A percentile compares a stretch with the other conserved stretches of the same genome.
phyloP scores from a whole-genome alignment of 2,113 vertebrate genomes.

The Gymnocephalus cernua region DNA sequence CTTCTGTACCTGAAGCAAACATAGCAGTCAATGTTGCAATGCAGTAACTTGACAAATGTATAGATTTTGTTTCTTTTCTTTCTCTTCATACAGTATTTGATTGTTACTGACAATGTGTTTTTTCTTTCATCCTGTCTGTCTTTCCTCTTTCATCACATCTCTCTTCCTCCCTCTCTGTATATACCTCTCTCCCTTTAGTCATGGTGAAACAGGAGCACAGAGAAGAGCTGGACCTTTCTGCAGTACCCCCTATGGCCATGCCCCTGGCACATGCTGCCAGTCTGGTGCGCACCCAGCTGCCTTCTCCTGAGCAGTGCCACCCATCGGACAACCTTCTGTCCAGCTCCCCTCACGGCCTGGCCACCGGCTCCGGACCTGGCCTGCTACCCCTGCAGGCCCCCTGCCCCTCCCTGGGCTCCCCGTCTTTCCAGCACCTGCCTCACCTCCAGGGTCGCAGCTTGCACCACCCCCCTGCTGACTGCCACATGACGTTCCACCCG shows the following conservation, averaged over 20 bases:
- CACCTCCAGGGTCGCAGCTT: slow-evolving; percentile 90
- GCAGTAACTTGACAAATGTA: slow-evolving; percentile 18
- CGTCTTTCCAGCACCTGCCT: slow-evolving; percentile 90
- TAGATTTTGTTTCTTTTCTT: background rate
- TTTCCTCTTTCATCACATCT: slow-evolving; percentile 16
- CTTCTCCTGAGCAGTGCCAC: slow-evolving; percentile 91
- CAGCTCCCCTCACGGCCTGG: slow-evolving; percentile 88
- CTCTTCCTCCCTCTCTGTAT: slow-evolving; percentile 29
- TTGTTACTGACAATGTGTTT: slow-evolving; percentile 24
- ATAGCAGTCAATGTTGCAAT: background rate
- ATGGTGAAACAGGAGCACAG: slow-evolving; percentile 95
- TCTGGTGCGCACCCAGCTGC: slow-evolving; percentile 87
- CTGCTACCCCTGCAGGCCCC: slow-evolving; percentile 85
- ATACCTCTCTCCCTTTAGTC: slow-evolving; percentile 81
- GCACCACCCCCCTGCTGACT: slow-evolving; percentile 89
- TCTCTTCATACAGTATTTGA: background rate
- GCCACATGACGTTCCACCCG: slow-evolving; percentile 91
- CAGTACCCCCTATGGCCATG: slow-evolving; percentile 86
- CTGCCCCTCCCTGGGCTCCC: slow-evolving; percentile 89
- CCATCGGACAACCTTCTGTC: slow-evolving; percentile 89
- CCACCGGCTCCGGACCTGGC: slow-evolving; percentile 89
- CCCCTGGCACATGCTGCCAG: slow-evolving; percentile 85
- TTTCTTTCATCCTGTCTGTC: slow-evolving; percentile 19
- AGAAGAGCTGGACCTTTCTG: slow-evolving; percentile 91
- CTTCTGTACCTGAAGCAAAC: slow-evolving; percentile 1